Conservation (phyloP, 2,797 vertebrate species). For the Psittacula derbiana region DNA sequence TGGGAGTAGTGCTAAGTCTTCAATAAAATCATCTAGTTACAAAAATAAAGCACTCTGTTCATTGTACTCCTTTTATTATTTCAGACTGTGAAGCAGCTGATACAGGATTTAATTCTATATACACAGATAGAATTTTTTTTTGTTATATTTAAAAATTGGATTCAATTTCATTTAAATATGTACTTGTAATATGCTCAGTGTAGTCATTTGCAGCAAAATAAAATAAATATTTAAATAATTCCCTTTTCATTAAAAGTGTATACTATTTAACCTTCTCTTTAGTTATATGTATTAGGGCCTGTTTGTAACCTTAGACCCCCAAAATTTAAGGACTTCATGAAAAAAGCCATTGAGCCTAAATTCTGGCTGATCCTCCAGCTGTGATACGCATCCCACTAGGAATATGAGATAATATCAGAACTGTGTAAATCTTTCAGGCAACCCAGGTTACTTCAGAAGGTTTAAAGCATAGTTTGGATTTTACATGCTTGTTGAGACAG, state of each 20-base stretch:
- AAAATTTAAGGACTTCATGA: neutral
- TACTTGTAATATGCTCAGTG: neutral
- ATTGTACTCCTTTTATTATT: neutral
- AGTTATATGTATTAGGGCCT: neutral
- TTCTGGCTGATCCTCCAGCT: neutral
- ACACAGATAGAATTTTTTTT: neutral
- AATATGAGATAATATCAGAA: neutral
- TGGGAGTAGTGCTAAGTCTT: neutral
- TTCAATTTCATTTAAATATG: neutral
- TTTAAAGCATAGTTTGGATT: neutral
- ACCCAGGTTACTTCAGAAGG: neutral
- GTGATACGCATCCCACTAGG: rapidly evolving
- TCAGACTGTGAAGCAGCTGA: neutral
- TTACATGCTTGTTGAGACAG: neutral
- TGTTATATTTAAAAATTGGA: neutral
- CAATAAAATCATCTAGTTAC: neutral
- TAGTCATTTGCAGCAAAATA: neutral
- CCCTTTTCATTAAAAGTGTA: neutral
- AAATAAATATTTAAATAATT: neutral
- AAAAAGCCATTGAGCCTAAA: neutral
- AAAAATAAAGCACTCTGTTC: neutral
- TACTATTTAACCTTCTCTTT: neutral
- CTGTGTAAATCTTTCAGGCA: neutral
- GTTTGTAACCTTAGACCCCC: neutral
- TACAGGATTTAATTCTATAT: neutral